A percentile compares a stretch with the other conserved stretches of the same genome.
Conservation (phyloP, 2,797 vertebrate genomes). For the Acanthis flammea region DNA sequence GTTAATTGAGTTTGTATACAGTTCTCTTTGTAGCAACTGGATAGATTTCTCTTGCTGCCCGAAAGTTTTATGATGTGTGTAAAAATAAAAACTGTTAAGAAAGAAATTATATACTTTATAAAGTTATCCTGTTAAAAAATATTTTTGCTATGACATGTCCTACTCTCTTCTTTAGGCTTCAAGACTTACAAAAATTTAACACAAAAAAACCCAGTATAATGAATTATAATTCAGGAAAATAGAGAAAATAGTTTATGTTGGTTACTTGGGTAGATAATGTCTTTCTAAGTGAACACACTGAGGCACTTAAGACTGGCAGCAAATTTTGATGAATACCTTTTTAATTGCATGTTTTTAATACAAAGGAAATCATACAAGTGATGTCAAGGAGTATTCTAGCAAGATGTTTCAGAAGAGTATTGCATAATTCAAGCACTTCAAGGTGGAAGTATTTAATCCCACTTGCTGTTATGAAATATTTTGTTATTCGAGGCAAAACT, state of each 20-base stretch:
- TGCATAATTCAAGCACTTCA: neutral
- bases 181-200: neutral
- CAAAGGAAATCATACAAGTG: neutral
- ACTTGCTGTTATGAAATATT: slow-evolving; percentile 9
- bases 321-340: neutral
- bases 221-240: neutral
- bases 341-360: neutral
- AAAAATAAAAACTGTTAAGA: neutral
- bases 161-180: neutral
- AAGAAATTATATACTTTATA: neutral
- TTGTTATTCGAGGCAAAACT: slow-evolving; percentile 26
- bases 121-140: neutral
- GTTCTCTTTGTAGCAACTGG: neutral
- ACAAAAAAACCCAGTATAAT: neutral
- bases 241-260: neutral
- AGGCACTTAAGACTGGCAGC: neutral
- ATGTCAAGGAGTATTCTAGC: neutral
- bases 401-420: neutral
- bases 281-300: neutral
- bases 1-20: neutral
- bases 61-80: neutral
- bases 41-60: neutral
- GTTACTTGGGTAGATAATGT: neutral
- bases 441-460: slow-evolving; percentile 7
- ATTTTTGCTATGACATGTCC: neutral